Conservation (phyloP, 2,888 invertebrate genomes). For the Meghimatium bilineatum region DNA sequence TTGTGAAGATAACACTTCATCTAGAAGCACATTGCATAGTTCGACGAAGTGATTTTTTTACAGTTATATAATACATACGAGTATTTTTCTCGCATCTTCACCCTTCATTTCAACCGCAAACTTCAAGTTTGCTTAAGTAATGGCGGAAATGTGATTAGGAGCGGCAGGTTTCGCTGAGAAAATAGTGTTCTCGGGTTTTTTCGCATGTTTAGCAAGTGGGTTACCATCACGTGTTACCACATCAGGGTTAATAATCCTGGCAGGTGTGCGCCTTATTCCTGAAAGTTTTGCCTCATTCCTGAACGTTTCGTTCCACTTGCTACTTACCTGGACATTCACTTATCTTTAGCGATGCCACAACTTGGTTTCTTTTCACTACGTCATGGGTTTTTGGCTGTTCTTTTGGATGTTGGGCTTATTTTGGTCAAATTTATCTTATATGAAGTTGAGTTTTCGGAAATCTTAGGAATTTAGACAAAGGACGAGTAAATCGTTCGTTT, state of each 20-base stretch:
- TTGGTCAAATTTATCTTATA: too few relatives aligned
- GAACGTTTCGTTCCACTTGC: not conserved
- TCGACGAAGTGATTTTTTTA: not conserved
- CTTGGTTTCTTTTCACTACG: too few relatives aligned
- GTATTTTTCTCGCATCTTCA: not conserved
- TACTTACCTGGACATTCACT: not conserved
- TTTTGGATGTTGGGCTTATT: too few relatives aligned
- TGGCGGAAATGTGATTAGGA: constrained; percentile 13
- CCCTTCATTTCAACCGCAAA: not conserved
- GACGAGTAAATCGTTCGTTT: too few relatives aligned
- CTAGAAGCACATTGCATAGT: not conserved
- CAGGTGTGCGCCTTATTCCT: constrained; percentile 18
- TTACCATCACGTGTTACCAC: not conserved
- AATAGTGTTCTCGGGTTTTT: not conserved
- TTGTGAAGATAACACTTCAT: too few relatives aligned
- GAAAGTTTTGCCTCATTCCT: not conserved
- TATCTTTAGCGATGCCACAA: not conserved
- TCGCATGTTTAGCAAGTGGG: constrained; percentile 21
- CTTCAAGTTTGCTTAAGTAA: not conserved
- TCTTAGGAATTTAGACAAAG: too few relatives aligned
- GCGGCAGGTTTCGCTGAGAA: constrained; percentile 24
- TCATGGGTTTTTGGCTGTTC: too few relatives aligned
- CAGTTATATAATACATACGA: not conserved
- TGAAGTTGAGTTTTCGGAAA: too few relatives aligned
- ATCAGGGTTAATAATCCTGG: constrained; percentile 11